Percentiles rank a stretch among this genome's conserved stretches.
Conservation (phyloP, 2,888 invertebrate species). For the Yponomeuta plumbellus region DNA sequence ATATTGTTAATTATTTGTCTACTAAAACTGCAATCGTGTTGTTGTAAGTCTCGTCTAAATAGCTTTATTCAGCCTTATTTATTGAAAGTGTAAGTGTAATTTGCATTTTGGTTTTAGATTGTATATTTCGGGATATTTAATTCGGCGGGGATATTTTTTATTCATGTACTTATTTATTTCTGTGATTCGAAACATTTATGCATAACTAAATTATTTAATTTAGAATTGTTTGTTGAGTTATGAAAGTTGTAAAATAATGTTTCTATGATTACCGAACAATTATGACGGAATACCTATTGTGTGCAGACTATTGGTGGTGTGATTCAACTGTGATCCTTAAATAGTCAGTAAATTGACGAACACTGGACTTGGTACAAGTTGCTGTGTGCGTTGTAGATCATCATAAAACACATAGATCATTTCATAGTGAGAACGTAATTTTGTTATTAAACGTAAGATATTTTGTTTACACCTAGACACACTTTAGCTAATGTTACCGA, state of each 20-base stretch:
- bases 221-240: neutral
- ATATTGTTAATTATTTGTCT: neutral
- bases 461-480: neutral
- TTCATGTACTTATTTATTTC: constrained; percentile 17
- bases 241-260: neutral
- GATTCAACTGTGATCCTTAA: constrained; percentile 37
- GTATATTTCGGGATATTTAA: too few relatives aligned
- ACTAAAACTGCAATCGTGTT: neutral
- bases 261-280: neutral
- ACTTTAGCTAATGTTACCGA: constrained; percentile 21
- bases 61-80: too few relatives aligned
- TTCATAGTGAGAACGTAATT: constrained; percentile 10
- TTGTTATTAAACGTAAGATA: neutral
- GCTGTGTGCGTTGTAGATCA: constrained; percentile 1
- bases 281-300: neutral
- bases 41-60: too few relatives aligned
- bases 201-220: constrained; percentile 9
- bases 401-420: constrained; percentile 6
- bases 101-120: too few relatives aligned
- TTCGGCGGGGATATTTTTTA: neutral
- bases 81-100: too few relatives aligned
- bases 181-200: constrained; percentile 14
- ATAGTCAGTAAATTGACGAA: neutral
- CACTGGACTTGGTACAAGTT: constrained; percentile 11
- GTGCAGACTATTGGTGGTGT: constrained; percentile 41